Evolutionary conservation across 2,888 invertebrate genomes (phyloP).

Genomic region (Leptothorax acervorum): DNA sequence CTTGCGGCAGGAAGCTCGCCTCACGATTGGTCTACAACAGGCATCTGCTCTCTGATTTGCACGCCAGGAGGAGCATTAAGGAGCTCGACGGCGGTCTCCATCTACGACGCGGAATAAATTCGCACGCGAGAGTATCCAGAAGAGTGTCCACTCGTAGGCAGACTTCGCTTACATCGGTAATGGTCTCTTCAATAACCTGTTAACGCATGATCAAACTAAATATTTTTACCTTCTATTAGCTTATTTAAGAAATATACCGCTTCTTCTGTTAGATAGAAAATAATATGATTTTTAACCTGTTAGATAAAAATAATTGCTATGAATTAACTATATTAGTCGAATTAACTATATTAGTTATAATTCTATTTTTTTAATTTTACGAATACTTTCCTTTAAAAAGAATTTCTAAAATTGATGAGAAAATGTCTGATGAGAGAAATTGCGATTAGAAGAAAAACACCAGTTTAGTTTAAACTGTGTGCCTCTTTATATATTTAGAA

Average conservation of each 20-base stretch:
- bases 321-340: neutral
- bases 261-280: neutral
- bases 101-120: conserved; percentile 68
- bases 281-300: neutral
- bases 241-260: neutral
- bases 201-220: neutral
- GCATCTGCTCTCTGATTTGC: conserved; percentile 91
- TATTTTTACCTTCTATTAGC: neutral
- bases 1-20: conserved; percentile 92
- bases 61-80: conserved; percentile 85
- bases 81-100: conserved; percentile 88
- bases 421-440: neutral
- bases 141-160: conserved; percentile 62
- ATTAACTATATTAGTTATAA: no score
- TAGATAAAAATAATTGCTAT: neutral
- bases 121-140: conserved; percentile 52
- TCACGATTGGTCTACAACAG: conserved; percentile 92
- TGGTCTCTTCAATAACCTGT: conserved; percentile 15
- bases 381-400: neutral
- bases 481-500: neutral
- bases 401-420: neutral
- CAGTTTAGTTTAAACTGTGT: neutral
- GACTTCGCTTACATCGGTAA: conserved; percentile 54
- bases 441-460: neutral
- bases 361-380: neutral